These are phyloP conservation scores for Sitta europaea DNA, from an alignment of 2,113 vertebrate species.

Conservation along the genomic window DNA sequence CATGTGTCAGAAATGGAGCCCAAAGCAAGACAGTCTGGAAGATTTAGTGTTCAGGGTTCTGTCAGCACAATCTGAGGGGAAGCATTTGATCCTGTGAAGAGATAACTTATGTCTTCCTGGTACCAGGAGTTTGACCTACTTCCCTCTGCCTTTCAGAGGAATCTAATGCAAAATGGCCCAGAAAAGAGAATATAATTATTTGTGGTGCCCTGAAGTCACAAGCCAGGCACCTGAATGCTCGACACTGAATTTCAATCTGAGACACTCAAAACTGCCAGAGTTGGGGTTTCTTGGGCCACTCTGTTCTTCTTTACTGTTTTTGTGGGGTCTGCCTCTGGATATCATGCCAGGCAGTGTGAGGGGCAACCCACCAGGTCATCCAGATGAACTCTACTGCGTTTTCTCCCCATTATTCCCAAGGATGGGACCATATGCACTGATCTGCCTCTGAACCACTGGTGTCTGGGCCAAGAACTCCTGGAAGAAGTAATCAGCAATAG, in stretches of 20 bases:
- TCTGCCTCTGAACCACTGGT: neutral
- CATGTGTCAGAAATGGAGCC: neutral
- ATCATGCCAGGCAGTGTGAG: neutral
- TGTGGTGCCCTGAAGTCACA: neutral
- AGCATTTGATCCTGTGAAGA: neutral
- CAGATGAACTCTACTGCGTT: neutral
- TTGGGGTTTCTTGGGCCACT: neutral
- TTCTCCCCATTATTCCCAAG: neutral
- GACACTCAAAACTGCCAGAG: neutral
- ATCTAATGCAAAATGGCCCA: neutral
- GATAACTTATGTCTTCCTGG: neutral
- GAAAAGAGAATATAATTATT: neutral
- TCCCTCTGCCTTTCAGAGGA: neutral
- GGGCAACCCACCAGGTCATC: too few species aligned
- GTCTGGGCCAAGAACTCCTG: neutral
- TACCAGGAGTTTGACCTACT: neutral
- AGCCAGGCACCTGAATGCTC: neutral
- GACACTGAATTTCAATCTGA: neutral
- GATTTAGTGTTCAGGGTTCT: neutral
- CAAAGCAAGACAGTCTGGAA: neutral
- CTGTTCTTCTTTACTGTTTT: neutral
- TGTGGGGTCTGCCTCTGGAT: neutral
- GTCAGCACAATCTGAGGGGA: neutral
- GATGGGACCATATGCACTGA: neutral
- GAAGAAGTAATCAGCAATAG: accelerated